These are phyloP conservation scores for Solea solea DNA, from an alignment of 2,113 vertebrate species.

Conservation along the genomic window DNA sequence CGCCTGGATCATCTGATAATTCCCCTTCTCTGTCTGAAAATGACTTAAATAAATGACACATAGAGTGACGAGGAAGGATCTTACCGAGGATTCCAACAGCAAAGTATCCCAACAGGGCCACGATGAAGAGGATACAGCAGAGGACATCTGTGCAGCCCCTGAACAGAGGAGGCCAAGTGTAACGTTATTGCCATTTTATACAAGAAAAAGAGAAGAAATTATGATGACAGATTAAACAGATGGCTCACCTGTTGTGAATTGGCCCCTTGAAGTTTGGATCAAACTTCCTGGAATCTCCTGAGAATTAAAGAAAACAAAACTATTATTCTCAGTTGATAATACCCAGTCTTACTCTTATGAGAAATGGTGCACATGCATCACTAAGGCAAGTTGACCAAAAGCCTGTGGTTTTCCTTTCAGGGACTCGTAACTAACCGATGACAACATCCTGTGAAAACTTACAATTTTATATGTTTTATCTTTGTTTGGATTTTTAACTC, in stretches of 20 bases:
- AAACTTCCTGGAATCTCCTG: constrained; percentile 91
- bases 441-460: too few species aligned
- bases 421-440: too few species aligned
- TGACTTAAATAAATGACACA: not conserved
- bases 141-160: constrained; percentile 93
- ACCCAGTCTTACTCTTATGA: not conserved
- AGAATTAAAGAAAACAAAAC: constrained; percentile 19
- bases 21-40: too few species aligned
- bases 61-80: constrained; percentile 29
- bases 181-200: not conserved
- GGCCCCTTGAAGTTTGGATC: constrained; percentile 94
- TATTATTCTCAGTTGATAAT: not conserved
- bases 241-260: constrained; percentile 72
- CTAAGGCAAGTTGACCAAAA: too few species aligned
- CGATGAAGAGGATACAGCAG: constrained; percentile 89
- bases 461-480: too few species aligned
- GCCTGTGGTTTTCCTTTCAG: too few species aligned
- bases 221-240: not conserved
- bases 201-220: too few species aligned
- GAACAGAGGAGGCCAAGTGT: constrained; percentile 18
- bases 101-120: constrained; percentile 88
- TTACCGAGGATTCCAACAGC: constrained; percentile 91
- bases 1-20: too few species aligned
- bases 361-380: not conserved
- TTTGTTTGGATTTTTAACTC: too few species aligned